A percentile compares a stretch with the other conserved stretches of the same genome.
phyloP scores from a whole-genome alignment of 2,888 invertebrate genomes.

The Strigamia crassipes region DNA sequence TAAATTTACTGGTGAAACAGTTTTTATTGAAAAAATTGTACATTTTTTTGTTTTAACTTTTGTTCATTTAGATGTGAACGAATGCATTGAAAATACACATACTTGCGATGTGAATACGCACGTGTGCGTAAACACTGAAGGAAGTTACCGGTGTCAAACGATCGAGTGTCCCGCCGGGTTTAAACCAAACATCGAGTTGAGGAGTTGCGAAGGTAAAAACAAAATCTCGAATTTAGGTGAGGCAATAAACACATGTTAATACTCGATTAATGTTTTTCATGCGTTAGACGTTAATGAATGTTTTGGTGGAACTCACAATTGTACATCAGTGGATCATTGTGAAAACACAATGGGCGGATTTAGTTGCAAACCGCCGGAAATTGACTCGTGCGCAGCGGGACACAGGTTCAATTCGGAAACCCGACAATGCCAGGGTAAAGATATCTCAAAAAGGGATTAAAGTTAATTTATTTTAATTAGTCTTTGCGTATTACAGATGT shows the following conservation, averaged over 20 bases:
- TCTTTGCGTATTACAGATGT: constrained; percentile 53
- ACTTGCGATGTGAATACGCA: constrained; percentile 58
- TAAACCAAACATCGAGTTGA: constrained; percentile 3
- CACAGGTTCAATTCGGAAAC: constrained; percentile 89
- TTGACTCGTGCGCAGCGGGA: constrained; percentile 91
- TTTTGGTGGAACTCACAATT: constrained; percentile 73
- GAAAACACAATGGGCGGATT: constrained; percentile 89
- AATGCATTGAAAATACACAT: constrained; percentile 56
- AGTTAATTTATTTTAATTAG: neutral
- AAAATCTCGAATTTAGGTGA: neutral
- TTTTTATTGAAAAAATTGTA: neutral
- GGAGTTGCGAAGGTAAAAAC: constrained; percentile 45
- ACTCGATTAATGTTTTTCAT: constrained; percentile 45
- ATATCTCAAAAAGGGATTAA: neutral
- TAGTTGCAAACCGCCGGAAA: constrained; percentile 72
- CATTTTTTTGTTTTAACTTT: neutral
- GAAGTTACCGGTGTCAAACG: constrained; percentile 49
- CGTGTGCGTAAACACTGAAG: constrained; percentile 61
- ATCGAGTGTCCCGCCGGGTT: constrained; percentile 47
- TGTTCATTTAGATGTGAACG: constrained; percentile 58
- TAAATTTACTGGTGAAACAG: no score
- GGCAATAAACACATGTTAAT: neutral
- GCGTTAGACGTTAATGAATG: constrained; percentile 79
- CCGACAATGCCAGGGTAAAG: constrained; percentile 80
- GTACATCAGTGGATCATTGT: constrained; percentile 77